A percentile compares a stretch with the other conserved stretches of the same genome.
Evolutionary conservation across 2,888 invertebrate species (phyloP).

Genomic region (Perithous albicinctus): DNA sequence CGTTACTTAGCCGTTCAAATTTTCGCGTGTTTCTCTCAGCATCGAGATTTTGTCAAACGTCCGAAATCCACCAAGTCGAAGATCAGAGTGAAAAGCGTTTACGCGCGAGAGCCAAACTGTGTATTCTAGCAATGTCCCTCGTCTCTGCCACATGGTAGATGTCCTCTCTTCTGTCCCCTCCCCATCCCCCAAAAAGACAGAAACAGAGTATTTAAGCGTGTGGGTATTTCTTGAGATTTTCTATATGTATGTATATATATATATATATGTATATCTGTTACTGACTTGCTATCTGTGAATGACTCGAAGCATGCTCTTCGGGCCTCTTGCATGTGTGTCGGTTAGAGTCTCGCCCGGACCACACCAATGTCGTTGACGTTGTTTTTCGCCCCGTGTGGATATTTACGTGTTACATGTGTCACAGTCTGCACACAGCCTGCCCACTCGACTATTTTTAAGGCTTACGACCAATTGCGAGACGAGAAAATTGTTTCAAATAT

Average conservation of each 20-base stretch:
- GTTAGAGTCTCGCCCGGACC: background rate
- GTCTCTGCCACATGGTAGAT: slow-evolving; percentile 71
- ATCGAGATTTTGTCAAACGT: slow-evolving; percentile 67
- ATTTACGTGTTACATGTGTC: slow-evolving; percentile 76
- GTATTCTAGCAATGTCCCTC: slow-evolving; percentile 72
- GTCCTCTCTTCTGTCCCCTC: slow-evolving; percentile 46
- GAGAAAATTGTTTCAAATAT: slow-evolving; percentile 75
- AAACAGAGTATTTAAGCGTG: slow-evolving; percentile 28
- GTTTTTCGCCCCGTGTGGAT: slow-evolving; percentile 65
- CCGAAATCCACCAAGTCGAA: slow-evolving; percentile 78
- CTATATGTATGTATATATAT: background rate
- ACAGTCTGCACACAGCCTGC: slow-evolving; percentile 77
- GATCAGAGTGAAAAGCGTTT: slow-evolving; percentile 79
- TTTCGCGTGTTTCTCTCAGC: background rate
- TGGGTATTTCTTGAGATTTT: slow-evolving; percentile 30
- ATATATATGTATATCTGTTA: slow-evolving; percentile 20
- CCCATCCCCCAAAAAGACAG: slow-evolving; percentile 33
- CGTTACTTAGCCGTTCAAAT: background rate
- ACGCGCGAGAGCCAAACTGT: slow-evolving; percentile 64
- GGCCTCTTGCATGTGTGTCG: slow-evolving; percentile 41
- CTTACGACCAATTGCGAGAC: slow-evolving; percentile 77
- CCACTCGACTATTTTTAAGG: slow-evolving; percentile 80
- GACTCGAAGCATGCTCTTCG: slow-evolving; percentile 45
- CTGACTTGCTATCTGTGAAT: slow-evolving; percentile 58
- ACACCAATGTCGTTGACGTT: background rate